phyloP scores from a whole-genome alignment of 1,140 invertebrate species.

The Bombus sibiricus region DNA sequence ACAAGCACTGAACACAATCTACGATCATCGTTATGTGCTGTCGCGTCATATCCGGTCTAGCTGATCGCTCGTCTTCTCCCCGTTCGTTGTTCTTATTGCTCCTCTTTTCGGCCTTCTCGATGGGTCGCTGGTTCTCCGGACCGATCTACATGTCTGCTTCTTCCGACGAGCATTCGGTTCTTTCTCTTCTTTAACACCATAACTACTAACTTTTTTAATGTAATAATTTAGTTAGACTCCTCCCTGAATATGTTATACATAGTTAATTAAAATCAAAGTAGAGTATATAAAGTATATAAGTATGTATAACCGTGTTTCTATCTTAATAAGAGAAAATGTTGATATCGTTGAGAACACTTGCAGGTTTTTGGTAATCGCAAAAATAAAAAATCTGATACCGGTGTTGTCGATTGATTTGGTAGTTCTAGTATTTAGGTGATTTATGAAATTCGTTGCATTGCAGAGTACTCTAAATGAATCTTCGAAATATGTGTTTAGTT shows the following conservation, averaged over 20 bases:
- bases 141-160: background rate
- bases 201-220: background rate
- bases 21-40: conserved; percentile 70
- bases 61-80: conserved; percentile 36
- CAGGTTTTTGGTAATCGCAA: no score
- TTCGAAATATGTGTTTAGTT: no score
- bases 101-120: conserved; percentile 24
- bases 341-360: no score
- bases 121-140: conserved; percentile 37
- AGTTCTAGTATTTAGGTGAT: no score
- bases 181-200: background rate
- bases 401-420: no score
- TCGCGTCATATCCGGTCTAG: conserved; percentile 72
- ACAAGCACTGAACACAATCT: conserved; percentile 64
- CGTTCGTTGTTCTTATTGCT: conserved; percentile 16
- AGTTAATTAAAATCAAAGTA: background rate
- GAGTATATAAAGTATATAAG: no score
- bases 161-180: background rate
- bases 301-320: no score
- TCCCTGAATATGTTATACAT: background rate
- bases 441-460: no score
- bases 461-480: no score
- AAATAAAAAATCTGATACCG: no score
- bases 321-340: no score
- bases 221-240: no score